Base-by-base conservation (phyloP, 2,113 vertebrate genomes). In the Ibidorhyncha struthersii region DNA sequence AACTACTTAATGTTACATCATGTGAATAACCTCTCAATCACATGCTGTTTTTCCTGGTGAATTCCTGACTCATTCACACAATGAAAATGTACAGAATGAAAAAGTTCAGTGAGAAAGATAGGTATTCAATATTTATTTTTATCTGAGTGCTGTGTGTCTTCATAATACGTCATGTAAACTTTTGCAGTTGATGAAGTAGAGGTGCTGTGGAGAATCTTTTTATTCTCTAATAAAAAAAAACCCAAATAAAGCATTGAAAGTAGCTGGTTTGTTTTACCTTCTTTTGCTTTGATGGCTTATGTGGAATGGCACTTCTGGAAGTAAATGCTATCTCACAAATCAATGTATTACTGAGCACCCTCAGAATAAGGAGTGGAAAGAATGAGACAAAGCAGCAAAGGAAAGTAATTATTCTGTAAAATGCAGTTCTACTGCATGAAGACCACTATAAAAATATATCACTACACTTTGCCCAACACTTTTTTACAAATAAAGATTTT, bases 391-490 rank as follows among this genome's bases (percentile, higher is more conserved):
- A 96, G 79, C 34, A 62, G 34, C 32, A 77, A 58, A 82, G 82
- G 21, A 89, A 96, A 72, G 72, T 49, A 92, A 96, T 96, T 97
- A 80, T 95, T 97, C 95, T 83, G 93, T 84, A 97, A 96, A 91
- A 61, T 96, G 59, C 66, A 93, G 90, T 96, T 98, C 96, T 97
- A 90, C 86, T 95, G 92, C 81, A 91, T 95, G 80, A 83, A 96
- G 27, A 89, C 70, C 63, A 47, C 85, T 79, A 90, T 85, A 93
- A 97, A 94, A 96, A 95, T 93, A 32, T 25, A 96, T 91, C 56
- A 61, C 27, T 83, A 53, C 50, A 50, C 45, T 91, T 95, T 96
- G 23, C 43, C 71, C 50, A 56, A 74, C 6, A 41, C 56, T 76
- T 94, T 97, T 93, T 96, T 89, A 70, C 40, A 92, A 92, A 94